Conservation (phyloP, 2,888 invertebrate genomes). For the Parapristionchus giblindavisi region DNA sequence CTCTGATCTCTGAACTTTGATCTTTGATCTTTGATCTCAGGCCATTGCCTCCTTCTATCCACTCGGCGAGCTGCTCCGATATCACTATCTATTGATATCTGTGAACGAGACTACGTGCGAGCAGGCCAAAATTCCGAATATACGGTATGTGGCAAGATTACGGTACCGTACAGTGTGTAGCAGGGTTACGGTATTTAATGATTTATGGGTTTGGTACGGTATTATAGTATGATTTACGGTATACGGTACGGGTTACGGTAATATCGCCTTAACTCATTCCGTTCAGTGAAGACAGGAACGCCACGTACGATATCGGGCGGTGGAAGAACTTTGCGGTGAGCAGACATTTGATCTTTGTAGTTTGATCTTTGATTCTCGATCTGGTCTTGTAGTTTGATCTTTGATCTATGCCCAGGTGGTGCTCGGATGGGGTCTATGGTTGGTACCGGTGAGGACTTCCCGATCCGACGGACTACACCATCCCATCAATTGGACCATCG, state of each 20-base stretch:
- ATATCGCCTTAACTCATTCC: too few species aligned
- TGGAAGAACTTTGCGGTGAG: slow-evolving; percentile 27
- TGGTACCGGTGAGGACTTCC: background rate
- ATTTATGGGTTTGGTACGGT: too few species aligned
- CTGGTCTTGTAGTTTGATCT: background rate
- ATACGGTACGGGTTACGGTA: too few species aligned
- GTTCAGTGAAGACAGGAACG: slow-evolving; percentile 13
- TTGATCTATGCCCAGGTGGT: slow-evolving; percentile 23
- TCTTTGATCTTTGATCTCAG: slow-evolving; percentile 5
- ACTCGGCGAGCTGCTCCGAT: slow-evolving; percentile 23
- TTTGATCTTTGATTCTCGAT: background rate
- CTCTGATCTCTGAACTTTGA: slow-evolving; percentile 18
- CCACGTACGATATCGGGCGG: slow-evolving; percentile 22
- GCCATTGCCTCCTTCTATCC: background rate
- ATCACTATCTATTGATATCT: slow-evolving; percentile 45
- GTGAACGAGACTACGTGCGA: slow-evolving; percentile 64
- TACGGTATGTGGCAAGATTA: too few species aligned
- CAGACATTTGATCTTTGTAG: background rate
- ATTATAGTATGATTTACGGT: too few species aligned
- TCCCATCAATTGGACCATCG: slow-evolving; percentile 33
- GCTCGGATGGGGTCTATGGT: slow-evolving; percentile 19
- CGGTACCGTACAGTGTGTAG: too few species aligned
- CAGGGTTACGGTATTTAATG: too few species aligned
- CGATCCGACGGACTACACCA: slow-evolving; percentile 24
- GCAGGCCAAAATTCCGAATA: slow-evolving; percentile 53